A percentile compares a stretch with the other conserved stretches of the same genome.
Evolutionary conservation across 1,140 invertebrate genomes (phyloP).

Genomic region (Neuroterus valhalla): DNA sequence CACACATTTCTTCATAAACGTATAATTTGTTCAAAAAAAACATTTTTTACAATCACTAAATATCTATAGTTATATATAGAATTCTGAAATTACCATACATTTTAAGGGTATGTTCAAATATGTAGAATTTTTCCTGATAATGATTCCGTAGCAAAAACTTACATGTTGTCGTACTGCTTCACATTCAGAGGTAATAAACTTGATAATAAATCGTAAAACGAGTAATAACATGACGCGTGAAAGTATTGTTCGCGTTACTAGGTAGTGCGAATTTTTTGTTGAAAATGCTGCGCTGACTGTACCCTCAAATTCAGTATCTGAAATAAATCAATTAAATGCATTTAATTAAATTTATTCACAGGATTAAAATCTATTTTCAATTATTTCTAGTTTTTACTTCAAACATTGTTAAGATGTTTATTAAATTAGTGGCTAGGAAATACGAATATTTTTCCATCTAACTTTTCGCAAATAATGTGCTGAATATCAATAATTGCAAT

Average conservation of each 20-base stretch:
- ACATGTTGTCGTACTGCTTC: slow-evolving; percentile 3
- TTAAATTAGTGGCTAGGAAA: no score
- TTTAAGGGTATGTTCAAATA: neutral
- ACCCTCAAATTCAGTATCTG: slow-evolving; percentile 50
- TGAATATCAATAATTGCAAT: no score
- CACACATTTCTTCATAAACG: no score
- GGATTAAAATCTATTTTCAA: no score
- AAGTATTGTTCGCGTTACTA: slow-evolving; percentile 24
- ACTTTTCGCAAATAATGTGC: no score
- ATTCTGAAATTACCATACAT: neutral
- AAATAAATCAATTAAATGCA: slow-evolving; percentile 25
- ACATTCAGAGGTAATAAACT: neutral
- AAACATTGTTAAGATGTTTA: no score
- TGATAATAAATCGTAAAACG: slow-evolving; percentile 25
- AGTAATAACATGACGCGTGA: neutral
- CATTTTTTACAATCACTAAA: no score
- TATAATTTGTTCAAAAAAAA: no score
- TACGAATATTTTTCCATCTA: no score
- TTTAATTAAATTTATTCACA: no score
- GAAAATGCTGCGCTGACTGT: slow-evolving; percentile 50
- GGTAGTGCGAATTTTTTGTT: slow-evolving; percentile 35
- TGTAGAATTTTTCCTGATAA: slow-evolving; percentile 1
- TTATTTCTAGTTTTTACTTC: no score
- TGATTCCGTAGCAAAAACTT: slow-evolving; percentile 20
- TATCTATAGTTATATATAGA: no score